phyloP scores from a whole-genome alignment of 1,140 invertebrate genomes.

The Neodiprion fabricii region DNA sequence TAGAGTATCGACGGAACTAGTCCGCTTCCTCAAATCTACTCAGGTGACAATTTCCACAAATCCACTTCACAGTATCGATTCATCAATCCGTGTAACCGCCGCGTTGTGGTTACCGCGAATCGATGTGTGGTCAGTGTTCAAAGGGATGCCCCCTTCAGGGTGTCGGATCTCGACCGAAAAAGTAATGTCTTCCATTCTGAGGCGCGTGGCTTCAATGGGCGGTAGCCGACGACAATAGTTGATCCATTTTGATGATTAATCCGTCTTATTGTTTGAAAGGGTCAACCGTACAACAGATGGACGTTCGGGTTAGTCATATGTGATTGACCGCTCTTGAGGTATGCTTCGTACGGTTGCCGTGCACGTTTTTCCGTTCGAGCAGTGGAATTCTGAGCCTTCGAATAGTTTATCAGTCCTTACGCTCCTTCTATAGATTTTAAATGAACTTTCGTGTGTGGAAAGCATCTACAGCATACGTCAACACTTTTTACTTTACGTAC shows the following conservation, averaged over 20 bases:
- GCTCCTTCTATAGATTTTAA: too few relatives aligned
- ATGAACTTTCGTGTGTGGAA: too few relatives aligned
- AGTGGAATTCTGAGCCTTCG: too few relatives aligned
- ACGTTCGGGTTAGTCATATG: neutral
- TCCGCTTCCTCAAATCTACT: neutral
- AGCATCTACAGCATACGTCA: too few relatives aligned
- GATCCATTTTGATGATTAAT: neutral
- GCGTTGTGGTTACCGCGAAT: neutral
- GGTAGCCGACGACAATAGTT: neutral
- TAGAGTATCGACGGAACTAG: too few relatives aligned
- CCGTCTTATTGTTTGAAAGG: conserved; percentile 4
- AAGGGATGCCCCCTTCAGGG: neutral
- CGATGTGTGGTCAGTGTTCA: neutral
- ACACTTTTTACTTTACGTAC: too few relatives aligned
- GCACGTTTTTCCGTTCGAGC: too few relatives aligned
- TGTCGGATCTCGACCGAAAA: neutral
- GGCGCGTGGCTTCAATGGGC: neutral
- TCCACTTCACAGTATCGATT: neutral
- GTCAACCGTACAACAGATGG: neutral
- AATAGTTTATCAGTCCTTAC: too few relatives aligned
- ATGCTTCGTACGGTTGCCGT: too few relatives aligned
- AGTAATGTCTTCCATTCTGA: neutral
- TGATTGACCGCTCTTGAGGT: neutral
- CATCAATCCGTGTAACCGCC: neutral
- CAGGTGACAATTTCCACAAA: neutral